Evolutionary conservation across 2,888 invertebrate genomes (phyloP), one percentile per base, ranked within the genome.

Genomic region (Cerastis leucographa): DNA sequence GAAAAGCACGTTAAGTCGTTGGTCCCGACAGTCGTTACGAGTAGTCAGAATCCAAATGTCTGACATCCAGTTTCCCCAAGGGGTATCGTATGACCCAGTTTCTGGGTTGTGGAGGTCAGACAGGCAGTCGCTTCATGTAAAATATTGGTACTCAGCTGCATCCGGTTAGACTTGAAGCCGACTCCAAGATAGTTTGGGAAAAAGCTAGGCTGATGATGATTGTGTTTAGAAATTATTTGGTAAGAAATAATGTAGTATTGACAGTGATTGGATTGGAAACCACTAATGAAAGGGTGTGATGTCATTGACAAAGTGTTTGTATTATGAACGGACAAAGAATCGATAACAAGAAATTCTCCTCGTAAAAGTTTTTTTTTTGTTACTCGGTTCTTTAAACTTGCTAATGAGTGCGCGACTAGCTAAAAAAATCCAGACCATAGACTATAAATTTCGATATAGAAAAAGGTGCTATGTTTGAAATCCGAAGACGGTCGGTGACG

Each of bases 401-500:
- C 42, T 66, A 61, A 81, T 17, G 65, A 81, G 61, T 40, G 46
- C 42, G 29, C 40, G 54, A 64, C 49, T 14, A 65, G 42, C 54
- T 22, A 61, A 68, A 62, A 71, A 70, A 74, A 61, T n/a, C 42
- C 65, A 29, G n/a, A 64, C n/a, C 42, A n/a, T 64, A 42, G 22
- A 46, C 40, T 49, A 82, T 78, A 54, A 29, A 76, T 56, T 66
- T 17, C 11, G 2, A 66, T 71, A 73, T 42, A 65, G 12, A 65
- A 69, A 81, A 76, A 80, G 64, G 42, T 64, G 59, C 59, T 35
- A 65, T 71, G 62, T 62, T 65, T 74, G 59, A 64, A 76, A 74
- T 71, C 71, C 40, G 68, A 69, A 72, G 82, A 59, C 61, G 71
- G 35, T 51, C 61, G 79, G 75, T 66, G 85, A 75, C 83, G 84